A percentile compares a stretch with the other conserved stretches of the same genome.
Conservation (phyloP, 2,113 vertebrate species). For the Neofelis nebulosa region DNA sequence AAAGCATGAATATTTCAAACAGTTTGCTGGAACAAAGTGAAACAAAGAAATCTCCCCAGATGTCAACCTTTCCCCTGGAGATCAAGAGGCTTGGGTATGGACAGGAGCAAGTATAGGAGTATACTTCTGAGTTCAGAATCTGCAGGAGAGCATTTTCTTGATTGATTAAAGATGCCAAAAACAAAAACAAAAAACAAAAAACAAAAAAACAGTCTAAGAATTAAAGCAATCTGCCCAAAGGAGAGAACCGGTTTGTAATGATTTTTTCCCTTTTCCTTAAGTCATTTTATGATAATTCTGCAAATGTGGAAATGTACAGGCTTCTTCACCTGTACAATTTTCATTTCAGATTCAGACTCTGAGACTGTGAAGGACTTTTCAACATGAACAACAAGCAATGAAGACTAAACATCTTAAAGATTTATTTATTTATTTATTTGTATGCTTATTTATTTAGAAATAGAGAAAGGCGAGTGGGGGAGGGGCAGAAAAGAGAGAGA, state of each 20-base stretch:
- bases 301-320: background rate
- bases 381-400: background rate
- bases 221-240: conserved; percentile 72
- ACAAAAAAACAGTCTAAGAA: conserved; percentile 39
- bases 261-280: conserved; percentile 39
- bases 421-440: too few relatives aligned
- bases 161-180: conserved; percentile 70
- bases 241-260: conserved; percentile 63
- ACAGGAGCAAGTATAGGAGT: conserved; percentile 48
- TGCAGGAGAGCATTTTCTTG: conserved; percentile 66
- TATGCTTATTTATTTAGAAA: too few relatives aligned
- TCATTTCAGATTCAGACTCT: conserved; percentile 44
- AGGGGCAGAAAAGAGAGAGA: too few relatives aligned
- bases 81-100: conserved; percentile 52
- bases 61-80: conserved; percentile 55
- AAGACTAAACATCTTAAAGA: background rate
- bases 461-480: too few relatives aligned
- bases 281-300: conserved; percentile 18
- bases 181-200: conserved; percentile 35
- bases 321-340: conserved; percentile 34
- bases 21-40: conserved; percentile 62
- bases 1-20: conserved; percentile 64
- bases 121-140: conserved; percentile 52
- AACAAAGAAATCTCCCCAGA: conserved; percentile 68
- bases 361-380: conserved; percentile 28